Evolutionary conservation across 2,113 vertebrate genomes (phyloP).

Genomic region (Psettodes erumei): DNA sequence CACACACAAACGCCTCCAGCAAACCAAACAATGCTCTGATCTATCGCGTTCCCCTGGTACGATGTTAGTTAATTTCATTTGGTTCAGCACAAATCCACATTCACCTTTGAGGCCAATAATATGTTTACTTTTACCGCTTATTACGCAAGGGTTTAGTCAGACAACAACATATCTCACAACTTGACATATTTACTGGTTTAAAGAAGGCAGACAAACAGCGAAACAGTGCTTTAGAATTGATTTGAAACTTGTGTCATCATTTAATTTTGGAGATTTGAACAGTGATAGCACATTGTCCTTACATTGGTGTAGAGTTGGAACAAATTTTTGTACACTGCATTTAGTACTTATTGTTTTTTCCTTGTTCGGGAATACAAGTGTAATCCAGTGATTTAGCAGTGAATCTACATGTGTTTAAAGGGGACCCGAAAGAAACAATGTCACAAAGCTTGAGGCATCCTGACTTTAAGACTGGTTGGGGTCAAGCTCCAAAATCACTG

Average conservation of each 20-base stretch:
- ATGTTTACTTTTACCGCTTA: slow-evolving; percentile 31
- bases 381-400: background rate
- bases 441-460: background rate
- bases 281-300: background rate
- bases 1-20: slow-evolving; percentile 42
- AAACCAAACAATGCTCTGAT: slow-evolving; percentile 52
- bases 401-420: background rate
- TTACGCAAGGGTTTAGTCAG: slow-evolving; percentile 13
- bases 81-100: slow-evolving; percentile 51
- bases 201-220: background rate
- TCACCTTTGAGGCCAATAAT: slow-evolving; percentile 45
- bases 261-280: background rate
- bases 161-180: slow-evolving; percentile 7
- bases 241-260: background rate
- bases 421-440: too few species aligned
- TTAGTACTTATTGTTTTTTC: background rate
- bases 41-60: slow-evolving; percentile 39
- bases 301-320: background rate
- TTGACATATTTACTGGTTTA: background rate
- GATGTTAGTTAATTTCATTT: slow-evolving; percentile 42
- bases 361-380: background rate
- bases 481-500: background rate
- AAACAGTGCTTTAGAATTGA: background rate
- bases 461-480: background rate
- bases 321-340: background rate